Evolutionary conservation across 2,113 vertebrate genomes (phyloP).

Genomic region (Recurvirostra avosetta): DNA sequence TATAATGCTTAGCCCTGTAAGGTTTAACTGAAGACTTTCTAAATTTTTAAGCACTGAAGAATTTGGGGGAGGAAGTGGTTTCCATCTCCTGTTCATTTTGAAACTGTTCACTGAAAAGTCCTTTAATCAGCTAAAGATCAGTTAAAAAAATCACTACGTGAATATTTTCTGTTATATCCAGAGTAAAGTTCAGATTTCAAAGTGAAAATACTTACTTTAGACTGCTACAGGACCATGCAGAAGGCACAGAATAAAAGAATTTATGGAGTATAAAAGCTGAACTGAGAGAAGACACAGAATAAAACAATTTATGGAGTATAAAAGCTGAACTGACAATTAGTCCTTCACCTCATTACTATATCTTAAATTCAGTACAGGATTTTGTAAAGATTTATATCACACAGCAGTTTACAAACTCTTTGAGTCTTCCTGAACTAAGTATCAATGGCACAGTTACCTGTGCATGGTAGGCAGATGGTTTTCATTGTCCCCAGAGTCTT

Average conservation of each 20-base stretch:
- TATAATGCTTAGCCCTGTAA: background rate
- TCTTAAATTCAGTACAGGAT: background rate
- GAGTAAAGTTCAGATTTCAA: background rate
- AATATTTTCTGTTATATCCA: background rate
- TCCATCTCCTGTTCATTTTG: background rate
- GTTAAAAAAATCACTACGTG: background rate
- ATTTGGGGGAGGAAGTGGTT: background rate
- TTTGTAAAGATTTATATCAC: background rate
- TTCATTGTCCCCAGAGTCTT: background rate
- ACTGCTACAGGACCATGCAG: background rate
- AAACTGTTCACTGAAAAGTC: background rate
- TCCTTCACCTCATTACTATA: background rate
- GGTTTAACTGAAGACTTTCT: background rate
- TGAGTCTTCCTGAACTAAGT: background rate
- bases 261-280: background rate
- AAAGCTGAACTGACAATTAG: background rate
- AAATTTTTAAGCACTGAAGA: background rate
- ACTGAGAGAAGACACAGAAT: background rate
- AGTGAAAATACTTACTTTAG: background rate
- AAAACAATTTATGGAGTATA: background rate
- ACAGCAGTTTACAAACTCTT: background rate
- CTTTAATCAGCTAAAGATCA: background rate
- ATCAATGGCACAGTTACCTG: background rate
- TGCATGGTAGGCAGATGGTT: background rate
- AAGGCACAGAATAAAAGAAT: background rate